Evolutionary conservation across 2,113 vertebrate genomes (phyloP).

Genomic region (Choloepus hoffmanni): DNA sequence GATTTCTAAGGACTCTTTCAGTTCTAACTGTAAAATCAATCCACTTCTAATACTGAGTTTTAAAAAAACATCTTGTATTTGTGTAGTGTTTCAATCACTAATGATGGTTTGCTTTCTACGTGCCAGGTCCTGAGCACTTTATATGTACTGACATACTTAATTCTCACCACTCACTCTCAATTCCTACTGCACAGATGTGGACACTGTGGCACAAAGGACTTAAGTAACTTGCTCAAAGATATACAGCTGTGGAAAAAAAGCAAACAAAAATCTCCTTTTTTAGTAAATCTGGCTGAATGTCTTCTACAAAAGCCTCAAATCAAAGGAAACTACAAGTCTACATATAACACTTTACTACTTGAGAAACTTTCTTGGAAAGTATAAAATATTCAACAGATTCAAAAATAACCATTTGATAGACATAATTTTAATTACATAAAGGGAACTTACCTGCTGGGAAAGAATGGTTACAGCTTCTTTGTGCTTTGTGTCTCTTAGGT

Average conservation of each 20-base stretch:
- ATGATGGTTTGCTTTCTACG: background rate
- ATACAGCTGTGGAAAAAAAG: background rate
- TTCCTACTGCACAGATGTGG: background rate
- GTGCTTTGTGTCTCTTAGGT: conserved; percentile 97
- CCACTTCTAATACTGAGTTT: background rate
- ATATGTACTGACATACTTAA: background rate
- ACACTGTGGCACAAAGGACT: background rate
- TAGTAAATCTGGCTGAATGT: background rate
- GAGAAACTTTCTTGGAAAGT: background rate
- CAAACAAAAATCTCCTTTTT: background rate
- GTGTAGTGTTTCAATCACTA: background rate
- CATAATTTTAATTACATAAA: background rate
- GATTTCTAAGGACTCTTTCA: background rate
- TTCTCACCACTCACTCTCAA: background rate
- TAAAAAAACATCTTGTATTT: background rate
- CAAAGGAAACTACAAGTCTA: conserved; percentile 25
- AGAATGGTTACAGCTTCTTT: conserved; percentile 99
- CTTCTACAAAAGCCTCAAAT: conserved; percentile 11
- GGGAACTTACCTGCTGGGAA: conserved; percentile 94
- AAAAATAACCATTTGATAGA: conserved; percentile 44
- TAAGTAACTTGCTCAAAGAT: background rate
- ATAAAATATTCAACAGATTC: conserved; percentile 21
- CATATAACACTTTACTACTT: background rate
- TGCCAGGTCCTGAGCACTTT: background rate
- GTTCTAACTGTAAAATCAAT: conserved; percentile 28